phyloP scores from a whole-genome alignment of 2,113 vertebrate species.

The Phaethornis superciliosus region DNA sequence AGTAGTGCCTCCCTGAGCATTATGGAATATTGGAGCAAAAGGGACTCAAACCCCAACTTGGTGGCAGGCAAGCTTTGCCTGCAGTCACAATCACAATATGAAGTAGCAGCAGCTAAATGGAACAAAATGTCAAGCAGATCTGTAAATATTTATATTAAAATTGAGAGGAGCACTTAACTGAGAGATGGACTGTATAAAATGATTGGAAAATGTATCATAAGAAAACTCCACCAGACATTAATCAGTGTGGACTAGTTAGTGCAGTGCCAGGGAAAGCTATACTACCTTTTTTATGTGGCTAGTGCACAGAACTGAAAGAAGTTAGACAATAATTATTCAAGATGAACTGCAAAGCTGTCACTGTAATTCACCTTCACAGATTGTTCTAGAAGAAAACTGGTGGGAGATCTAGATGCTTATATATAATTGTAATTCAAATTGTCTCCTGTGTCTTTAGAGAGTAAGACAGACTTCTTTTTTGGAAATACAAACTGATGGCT shows the following conservation, averaged over 20 bases:
- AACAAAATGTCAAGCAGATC: neutral
- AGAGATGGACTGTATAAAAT: neutral
- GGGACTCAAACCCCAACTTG: neutral
- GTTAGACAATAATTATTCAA: neutral
- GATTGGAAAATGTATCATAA: neutral
- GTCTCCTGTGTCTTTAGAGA: neutral
- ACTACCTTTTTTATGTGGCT: neutral
- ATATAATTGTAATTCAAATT: fast-evolving
- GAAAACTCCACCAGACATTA: neutral
- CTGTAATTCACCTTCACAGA: neutral
- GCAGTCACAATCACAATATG: neutral
- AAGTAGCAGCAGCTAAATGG: neutral
- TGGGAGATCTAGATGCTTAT: neutral
- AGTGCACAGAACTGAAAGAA: neutral
- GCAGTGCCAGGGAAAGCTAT: neutral
- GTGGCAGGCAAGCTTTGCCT: neutral
- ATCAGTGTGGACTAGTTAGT: neutral
- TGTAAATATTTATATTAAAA: neutral
- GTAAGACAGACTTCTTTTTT: neutral
- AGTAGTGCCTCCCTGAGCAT: neutral
- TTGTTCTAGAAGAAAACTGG: neutral
- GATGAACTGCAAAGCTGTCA: neutral
- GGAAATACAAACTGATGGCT: neutral
- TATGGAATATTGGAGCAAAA: neutral
- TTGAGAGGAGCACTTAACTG: neutral